Percentiles rank a stretch among this genome's conserved stretches.
Conservation (phyloP, 2,888 invertebrate genomes). For the Lissonota sp. region DNA sequence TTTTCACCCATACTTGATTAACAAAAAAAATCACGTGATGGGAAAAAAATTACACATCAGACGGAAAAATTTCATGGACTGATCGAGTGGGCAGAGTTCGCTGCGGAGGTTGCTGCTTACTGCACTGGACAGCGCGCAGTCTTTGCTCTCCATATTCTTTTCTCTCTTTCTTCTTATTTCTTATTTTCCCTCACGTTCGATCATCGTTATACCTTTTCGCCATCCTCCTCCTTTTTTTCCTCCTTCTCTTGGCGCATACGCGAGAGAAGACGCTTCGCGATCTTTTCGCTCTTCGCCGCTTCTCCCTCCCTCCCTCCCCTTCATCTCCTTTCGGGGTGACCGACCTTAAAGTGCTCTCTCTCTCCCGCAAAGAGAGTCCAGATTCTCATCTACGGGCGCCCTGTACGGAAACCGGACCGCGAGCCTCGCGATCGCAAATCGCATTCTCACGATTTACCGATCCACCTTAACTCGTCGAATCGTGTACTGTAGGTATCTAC, state of each 20-base stretch:
- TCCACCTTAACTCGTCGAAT: too few species aligned
- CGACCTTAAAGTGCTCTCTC: conserved; percentile 75
- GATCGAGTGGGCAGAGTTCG: too few species aligned
- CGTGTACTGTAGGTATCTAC: too few species aligned
- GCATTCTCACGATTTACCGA: too few species aligned
- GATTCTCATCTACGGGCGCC: conserved; percentile 64
- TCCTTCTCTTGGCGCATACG: neutral
- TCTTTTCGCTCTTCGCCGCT: too few species aligned
- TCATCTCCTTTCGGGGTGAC: conserved; percentile 73
- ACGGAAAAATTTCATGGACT: too few species aligned
- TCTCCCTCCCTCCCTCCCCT: conserved; percentile 40
- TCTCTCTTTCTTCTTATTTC: conserved; percentile 51
- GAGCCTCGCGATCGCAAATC: conserved; percentile 44
- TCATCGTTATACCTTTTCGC: conserved; percentile 28
- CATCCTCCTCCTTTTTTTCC: conserved; percentile 30
- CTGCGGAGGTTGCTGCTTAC: conserved; percentile 40
- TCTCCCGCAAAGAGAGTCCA: too few species aligned
- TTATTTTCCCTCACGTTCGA: conserved; percentile 43
- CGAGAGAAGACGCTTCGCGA: conserved; percentile 20
- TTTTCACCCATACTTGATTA: too few species aligned
- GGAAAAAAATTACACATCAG: too few species aligned
- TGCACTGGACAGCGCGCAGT: conserved; percentile 57
- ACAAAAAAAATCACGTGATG: too few species aligned
- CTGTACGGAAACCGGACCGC: conserved; percentile 71
- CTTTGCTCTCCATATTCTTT: conserved; percentile 39